Base-by-base conservation (phyloP, 2,888 invertebrate genomes). In the Bugula neritina region DNA sequence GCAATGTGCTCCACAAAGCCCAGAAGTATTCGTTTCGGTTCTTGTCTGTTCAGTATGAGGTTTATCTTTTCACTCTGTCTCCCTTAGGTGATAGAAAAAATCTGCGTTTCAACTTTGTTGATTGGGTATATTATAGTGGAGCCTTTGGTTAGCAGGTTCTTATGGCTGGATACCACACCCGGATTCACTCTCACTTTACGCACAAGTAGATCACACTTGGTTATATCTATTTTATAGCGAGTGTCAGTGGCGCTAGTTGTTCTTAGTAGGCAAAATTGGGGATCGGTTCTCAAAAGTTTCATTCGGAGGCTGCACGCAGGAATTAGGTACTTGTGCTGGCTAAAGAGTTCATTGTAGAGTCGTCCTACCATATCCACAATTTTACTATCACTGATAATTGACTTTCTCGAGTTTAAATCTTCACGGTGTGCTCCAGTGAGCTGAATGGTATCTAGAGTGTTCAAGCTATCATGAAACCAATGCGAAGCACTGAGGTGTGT, bases 161-260 rank as follows among this genome's bases (percentile, higher is more conserved):
- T 17, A 23, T 55, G 55, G 55, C 5, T 23, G 55, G 21, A 3
- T 55, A 23, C 23, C 25, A 55, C 25, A 5, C 23, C 23, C 3
- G 55, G 55, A n/a, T 55, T 55, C 10, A 55, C 55, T 25, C 25
- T 55, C 3, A 55, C 55, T 55, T 55, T 55, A 17, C 55, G 25
- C 21, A 55, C 17, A 55, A 23, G 55, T 23, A 55, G 10, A 5
- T 55, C 55, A n/a, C 21, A 55, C 23, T 55, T 25, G 23, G 5
- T 25, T 23, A 55, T 55, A 23, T 25, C 25, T 3, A 55, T 55
- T 23, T 55, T 55, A 17, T 17, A 17, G 5, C 23, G 23, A 23
- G 3, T 23, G 5, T 10, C 23, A 55, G 10, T 5, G 5, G 10
- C 25, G 5, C 3, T 23, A n/a, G 21, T 55, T 55, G 55, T 25